Base-by-base conservation (phyloP, 2,797 vertebrate species). In the Numenius phaeopus region DNA sequence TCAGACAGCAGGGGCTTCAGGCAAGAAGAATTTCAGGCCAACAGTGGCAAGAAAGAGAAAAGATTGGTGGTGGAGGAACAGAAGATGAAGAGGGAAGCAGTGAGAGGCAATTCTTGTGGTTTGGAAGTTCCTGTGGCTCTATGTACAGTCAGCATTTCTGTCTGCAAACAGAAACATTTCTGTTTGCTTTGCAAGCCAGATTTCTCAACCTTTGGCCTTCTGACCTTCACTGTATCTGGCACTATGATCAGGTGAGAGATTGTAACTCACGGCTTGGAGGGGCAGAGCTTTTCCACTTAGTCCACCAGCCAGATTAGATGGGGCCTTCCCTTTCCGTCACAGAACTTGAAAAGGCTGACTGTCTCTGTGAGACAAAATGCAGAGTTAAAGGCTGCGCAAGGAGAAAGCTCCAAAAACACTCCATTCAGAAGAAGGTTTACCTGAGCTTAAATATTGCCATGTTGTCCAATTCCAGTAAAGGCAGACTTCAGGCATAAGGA, bases 101-200 rank as follows among this genome's bases (percentile, higher is more conserved):
- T 54, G 87, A 97, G 95, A 97, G 89, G 94, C 97, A 96, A 91
- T 97, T 94, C 90, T 96, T 97, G 97, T 95, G 96, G 97, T 97
- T 96, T 97, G 95, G 97, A 97, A 96, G 97, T 97, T 97, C 94
- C 96, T 97, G 93, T 97, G 95, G 91, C 87, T 97, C 85, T 96
- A 85, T 95, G 96, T 96, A 97, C 90, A 97, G 95, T 97, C 96
- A 97, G 97, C 96, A 96, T 69, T 97, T 94, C 87, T 97, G 91
- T 84, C 96, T 91, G 89, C 96, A 97, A 94, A 96, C 93, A 97
- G 90, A 96, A 97, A 96, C 92, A 94, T 83, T 97, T 92, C 94
- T 97, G 85, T 96, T 95, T 96, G 96, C 94, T 81, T 89, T 91
- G 94, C 92, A 95, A 94, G 84, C 87, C 93, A 96, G 90, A 95